Percentiles rank a stretch among this genome's conserved stretches.
Conservation (phyloP, 2,113 vertebrate species). For the Sinocyclocheilus anshuiensis region DNA sequence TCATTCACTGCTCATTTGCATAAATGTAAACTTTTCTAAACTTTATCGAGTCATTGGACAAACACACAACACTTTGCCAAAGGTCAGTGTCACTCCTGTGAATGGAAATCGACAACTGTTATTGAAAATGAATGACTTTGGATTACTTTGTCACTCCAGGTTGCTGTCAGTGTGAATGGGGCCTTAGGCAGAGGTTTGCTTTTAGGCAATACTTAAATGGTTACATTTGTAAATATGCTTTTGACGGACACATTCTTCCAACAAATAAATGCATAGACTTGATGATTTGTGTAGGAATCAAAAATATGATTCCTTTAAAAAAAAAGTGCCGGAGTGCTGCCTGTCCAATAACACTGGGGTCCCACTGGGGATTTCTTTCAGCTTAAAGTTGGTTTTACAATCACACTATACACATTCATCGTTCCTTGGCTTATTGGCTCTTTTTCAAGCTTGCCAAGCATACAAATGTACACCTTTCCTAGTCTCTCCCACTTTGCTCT, state of each 20-base stretch:
- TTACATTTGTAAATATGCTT: background rate
- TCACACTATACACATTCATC: background rate
- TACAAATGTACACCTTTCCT: constrained; percentile 1
- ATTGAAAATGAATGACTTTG: background rate
- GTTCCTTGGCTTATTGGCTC: background rate
- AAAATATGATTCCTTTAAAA: background rate
- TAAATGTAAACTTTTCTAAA: background rate
- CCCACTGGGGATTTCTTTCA: background rate
- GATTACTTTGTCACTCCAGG: background rate
- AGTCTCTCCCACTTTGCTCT: constrained; percentile 28
- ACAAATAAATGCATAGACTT: background rate
- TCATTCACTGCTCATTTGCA: background rate
- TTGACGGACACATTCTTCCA: background rate
- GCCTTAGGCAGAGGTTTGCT: background rate
- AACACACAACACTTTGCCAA: background rate
- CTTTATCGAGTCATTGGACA: background rate
- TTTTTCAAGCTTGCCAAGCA: background rate
- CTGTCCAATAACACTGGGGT: background rate
- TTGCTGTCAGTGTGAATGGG: background rate
- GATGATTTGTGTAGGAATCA: background rate
- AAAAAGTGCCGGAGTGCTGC: background rate
- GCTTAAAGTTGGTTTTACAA: background rate
- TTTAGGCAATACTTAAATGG: background rate
- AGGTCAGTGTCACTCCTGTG: background rate
- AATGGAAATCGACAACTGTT: background rate